Evolutionary conservation across 2,797 vertebrate genomes (phyloP), one percentile per base, ranked within the genome.

Genomic region (Centroberyx gerrardi): DNA sequence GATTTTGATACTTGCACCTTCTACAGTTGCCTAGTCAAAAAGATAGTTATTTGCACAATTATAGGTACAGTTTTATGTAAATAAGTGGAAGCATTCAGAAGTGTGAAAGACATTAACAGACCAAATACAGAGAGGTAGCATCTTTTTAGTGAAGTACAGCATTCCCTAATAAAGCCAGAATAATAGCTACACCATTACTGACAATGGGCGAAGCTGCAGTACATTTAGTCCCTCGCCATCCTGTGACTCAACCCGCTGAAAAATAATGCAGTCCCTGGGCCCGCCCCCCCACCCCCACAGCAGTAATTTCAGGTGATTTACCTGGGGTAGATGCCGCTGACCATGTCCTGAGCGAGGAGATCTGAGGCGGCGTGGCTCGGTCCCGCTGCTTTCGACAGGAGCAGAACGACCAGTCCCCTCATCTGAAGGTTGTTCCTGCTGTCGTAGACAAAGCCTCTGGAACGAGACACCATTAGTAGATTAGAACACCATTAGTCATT

Each of bases 261-360:
- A 74, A 62, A 53, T 2, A 10, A 18, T 22, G 8, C 1, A 22
- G 18, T 8, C 29, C 4, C 18, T 40, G 22, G 48, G n/a, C 14
- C 8, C 5, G 12, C 22, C 9, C 5, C 9, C 5, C 3, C 36
- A 12, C 38, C 17, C 12, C 42, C 36, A 31, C 18, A 13, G 10
- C 7, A n/a, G 52, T 17, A 3, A 6, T 27, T 28, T 62, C 12
- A 18, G 27, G 58, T 13, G 4, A 14, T 58, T 83, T 95, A 99
- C 98, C 97, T 97, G 80, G 98, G 95, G 91, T 98, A 97, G 94
- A 99, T 99, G 15, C 98, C 98, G 75, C 97, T 97, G 92, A 97
- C 95, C 96, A 97, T 96, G 87, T 96, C 96, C 48, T 97, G 96
- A 53, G 95, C 85, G 46, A 95, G 92, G 46, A 93, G 92, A 0